Percentiles rank a stretch among this genome's conserved stretches.
Evolutionary conservation across 1,140 invertebrate genomes (phyloP).

Genomic region (Thalassaphorura encarpata): DNA sequence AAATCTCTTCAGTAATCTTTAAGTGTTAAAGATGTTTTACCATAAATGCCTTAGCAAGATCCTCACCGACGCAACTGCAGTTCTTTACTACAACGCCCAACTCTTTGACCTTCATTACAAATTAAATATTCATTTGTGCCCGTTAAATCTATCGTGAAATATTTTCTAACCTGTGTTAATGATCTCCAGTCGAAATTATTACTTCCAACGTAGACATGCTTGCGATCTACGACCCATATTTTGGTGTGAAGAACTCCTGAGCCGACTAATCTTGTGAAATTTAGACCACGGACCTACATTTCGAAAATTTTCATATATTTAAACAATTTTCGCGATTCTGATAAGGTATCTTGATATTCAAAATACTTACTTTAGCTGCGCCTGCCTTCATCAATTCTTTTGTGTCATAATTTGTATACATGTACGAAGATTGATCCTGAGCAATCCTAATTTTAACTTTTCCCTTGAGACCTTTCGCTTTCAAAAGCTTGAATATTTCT

Average conservation of each 20-base stretch:
- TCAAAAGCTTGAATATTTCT: constrained; percentile 64
- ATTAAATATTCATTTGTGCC: constrained; percentile 8
- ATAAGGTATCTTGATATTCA: too few relatives aligned
- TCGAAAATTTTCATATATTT: constrained; percentile 15
- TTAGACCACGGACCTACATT: constrained; percentile 62
- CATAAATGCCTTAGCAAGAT: constrained; percentile 84
- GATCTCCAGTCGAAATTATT: constrained; percentile 93
- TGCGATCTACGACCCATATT: constrained; percentile 72
- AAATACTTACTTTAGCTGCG: constrained; percentile 61
- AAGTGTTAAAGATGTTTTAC: too few relatives aligned
- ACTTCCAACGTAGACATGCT: constrained; percentile 73
- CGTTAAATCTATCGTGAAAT: too few relatives aligned
- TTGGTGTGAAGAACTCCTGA: constrained; percentile 93
- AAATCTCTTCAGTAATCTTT: too few relatives aligned
- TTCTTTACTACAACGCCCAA: constrained; percentile 70
- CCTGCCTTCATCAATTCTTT: constrained; percentile 60
- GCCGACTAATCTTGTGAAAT: constrained; percentile 74
- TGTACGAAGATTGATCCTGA: constrained; percentile 64
- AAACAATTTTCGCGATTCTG: not conserved
- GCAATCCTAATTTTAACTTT: constrained; percentile 72
- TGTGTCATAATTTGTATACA: constrained; percentile 65
- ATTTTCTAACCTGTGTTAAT: constrained; percentile 79
- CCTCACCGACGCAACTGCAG: constrained; percentile 73
- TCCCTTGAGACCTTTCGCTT: constrained; percentile 57
- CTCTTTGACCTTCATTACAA: constrained; percentile 71